These are phyloP conservation scores for Ooceraea biroi DNA, from an alignment of 1,140 invertebrate genomes.

Conservation along the genomic window DNA sequence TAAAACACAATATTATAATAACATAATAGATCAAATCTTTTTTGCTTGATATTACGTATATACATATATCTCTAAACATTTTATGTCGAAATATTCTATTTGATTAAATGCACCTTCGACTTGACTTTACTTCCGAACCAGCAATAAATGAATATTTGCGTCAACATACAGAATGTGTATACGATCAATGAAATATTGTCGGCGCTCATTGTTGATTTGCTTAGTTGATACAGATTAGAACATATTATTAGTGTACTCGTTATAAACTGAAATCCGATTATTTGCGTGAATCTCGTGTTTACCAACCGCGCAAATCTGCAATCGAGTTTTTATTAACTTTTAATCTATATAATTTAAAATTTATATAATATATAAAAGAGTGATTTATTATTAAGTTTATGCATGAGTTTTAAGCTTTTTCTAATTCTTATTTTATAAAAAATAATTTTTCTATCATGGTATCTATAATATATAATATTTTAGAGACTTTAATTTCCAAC, in stretches of 20 bases:
- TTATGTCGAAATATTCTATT: neutral
- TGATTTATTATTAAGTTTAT: no score
- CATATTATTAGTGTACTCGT: slow-evolving; percentile 49
- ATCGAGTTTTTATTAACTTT: neutral
- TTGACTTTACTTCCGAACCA: slow-evolving; percentile 87
- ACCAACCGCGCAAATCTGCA: slow-evolving; percentile 53
- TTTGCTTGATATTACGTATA: no score
- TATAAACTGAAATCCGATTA: slow-evolving; percentile 64
- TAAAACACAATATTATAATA: no score
- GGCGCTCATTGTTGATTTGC: slow-evolving; percentile 81
- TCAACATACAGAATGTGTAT: slow-evolving; percentile 54
- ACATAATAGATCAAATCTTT: no score
- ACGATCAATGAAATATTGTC: slow-evolving; percentile 56
- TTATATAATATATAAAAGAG: no score
- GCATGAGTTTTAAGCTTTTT: no score
- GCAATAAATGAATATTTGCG: slow-evolving; percentile 86
- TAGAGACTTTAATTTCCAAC: no score
- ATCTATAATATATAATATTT: no score
- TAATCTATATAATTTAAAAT: no score
- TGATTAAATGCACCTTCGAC: slow-evolving; percentile 28
- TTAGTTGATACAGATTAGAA: slow-evolving; percentile 54
- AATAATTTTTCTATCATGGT: no score
- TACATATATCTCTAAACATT: no score
- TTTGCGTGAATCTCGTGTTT: slow-evolving; percentile 47
- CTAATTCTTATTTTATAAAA: no score